phyloP scores from a whole-genome alignment of 2,113 vertebrate species.

The Mormyrus lacerda region DNA sequence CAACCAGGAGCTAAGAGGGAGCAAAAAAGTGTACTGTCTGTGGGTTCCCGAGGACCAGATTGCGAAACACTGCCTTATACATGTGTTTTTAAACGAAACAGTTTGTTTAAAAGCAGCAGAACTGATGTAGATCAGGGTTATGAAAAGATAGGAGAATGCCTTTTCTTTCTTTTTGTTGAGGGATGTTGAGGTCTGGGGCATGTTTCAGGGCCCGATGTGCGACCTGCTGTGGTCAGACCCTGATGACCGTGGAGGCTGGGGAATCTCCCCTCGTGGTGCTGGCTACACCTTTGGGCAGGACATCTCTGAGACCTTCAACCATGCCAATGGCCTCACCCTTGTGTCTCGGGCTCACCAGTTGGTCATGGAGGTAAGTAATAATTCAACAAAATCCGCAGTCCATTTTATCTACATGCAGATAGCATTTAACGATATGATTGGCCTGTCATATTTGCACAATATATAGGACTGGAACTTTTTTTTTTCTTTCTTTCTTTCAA shows the following conservation, averaged over 20 bases:
- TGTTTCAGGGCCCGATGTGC: slow-evolving; percentile 79
- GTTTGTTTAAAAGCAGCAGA: neutral
- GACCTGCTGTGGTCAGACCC: slow-evolving; percentile 87
- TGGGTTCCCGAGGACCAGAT: neutral
- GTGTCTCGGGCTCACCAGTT: slow-evolving; percentile 85
- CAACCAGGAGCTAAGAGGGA: too few species aligned
- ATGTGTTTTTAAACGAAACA: neutral
- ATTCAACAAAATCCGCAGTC: neutral
- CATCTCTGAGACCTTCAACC: slow-evolving; percentile 89
- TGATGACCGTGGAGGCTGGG: slow-evolving; percentile 85
- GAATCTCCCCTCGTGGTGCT: slow-evolving; percentile 84
- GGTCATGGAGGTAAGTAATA: slow-evolving; percentile 75
- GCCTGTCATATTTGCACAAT: neutral
- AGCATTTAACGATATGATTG: neutral
- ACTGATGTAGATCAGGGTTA: neutral
- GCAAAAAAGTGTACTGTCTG: neutral
- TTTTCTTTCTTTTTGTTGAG: neutral
- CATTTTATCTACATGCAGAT: neutral
- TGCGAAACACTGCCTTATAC: neutral
- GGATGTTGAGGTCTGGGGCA: neutral
- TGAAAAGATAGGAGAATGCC: neutral
- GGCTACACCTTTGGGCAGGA: slow-evolving; percentile 87
- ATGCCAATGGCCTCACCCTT: slow-evolving; percentile 85
- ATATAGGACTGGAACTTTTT: neutral
- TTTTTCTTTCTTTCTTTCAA: neutral